A percentile compares a stretch with the other conserved stretches of the same genome.
Conservation (phyloP, 2,797 vertebrate species). For the Molossus molossus region DNA sequence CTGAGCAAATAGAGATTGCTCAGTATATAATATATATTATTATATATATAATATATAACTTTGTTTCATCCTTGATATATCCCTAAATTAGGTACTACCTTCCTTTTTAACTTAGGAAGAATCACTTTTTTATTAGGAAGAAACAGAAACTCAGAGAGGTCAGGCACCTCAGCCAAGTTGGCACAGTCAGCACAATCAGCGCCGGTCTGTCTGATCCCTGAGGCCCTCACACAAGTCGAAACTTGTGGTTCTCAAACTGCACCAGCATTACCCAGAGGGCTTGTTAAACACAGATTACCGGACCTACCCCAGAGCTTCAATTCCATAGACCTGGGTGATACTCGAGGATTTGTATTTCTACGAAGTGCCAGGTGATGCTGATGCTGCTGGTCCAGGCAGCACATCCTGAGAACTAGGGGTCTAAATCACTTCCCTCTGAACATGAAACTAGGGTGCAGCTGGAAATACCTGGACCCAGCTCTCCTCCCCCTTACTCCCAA, state of each 20-base stretch:
- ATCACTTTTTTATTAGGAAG: neutral
- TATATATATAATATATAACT: neutral
- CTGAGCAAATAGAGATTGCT: neutral
- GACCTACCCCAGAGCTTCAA: neutral
- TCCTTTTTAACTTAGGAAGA: slow-evolving; percentile 25
- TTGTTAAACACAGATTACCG: neutral
- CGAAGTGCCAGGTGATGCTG: neutral
- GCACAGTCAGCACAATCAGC: neutral
- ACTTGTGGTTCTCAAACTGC: neutral
- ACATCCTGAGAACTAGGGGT: neutral
- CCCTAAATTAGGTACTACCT: neutral
- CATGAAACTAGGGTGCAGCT: neutral
- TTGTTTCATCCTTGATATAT: neutral
- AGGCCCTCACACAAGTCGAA: neutral
- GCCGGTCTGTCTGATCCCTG: neutral
- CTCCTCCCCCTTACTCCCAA: neutral
- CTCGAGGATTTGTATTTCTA: neutral
- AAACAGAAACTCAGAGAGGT: neutral
- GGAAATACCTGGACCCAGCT: neutral
- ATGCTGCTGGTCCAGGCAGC: neutral
- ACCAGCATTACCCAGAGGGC: neutral
- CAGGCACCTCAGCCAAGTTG: neutral
- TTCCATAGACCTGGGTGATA: neutral
- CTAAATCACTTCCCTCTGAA: neutral
- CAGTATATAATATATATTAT: too few species aligned